Percentiles rank a stretch among this genome's conserved stretches.
Evolutionary conservation across 2,888 invertebrate species (phyloP).

Genomic region (Gastrophysa polygoni): DNA sequence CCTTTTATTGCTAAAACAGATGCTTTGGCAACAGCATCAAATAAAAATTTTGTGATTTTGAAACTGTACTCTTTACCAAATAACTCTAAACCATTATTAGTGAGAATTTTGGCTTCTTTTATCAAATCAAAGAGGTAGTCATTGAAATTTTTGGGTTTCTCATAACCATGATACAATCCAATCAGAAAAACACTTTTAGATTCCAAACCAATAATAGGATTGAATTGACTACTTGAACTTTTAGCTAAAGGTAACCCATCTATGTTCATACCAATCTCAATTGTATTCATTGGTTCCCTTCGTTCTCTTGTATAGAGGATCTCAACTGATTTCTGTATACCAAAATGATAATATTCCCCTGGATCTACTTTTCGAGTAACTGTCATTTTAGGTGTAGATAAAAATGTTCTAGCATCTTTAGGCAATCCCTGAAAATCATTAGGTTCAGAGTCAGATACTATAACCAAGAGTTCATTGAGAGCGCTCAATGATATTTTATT

Average conservation of each 20-base stretch:
- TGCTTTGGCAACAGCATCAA: slow-evolving; percentile 15
- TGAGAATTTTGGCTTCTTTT: not conserved
- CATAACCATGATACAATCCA: slow-evolving; percentile 16
- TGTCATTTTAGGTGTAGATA: not conserved
- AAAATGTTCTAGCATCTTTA: not conserved
- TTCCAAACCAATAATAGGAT: slow-evolving; percentile 8
- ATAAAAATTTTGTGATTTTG: slow-evolving; percentile 7
- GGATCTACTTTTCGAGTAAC: slow-evolving; percentile 1
- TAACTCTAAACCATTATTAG: slow-evolving; percentile 7
- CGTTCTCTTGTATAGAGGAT: too few species aligned
- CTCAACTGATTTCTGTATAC: not conserved
- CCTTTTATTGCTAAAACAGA: slow-evolving; percentile 13
- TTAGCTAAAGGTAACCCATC: slow-evolving; percentile 12
- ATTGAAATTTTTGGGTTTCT: slow-evolving; percentile 16
- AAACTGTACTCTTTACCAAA: slow-evolving; percentile 4
- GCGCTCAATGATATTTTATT: slow-evolving; percentile 4
- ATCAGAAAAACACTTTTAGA: slow-evolving; percentile 10
- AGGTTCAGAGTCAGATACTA: not conserved
- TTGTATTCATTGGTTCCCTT: not conserved
- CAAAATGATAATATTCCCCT: slow-evolving; percentile 2
- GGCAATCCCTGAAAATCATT: slow-evolving; percentile 6
- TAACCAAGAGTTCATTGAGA: slow-evolving; percentile 5
- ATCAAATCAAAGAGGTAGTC: not conserved
- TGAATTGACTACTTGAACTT: slow-evolving; percentile 6
- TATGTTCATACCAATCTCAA: slow-evolving; percentile 8